Evolutionary conservation across 2,113 vertebrate species (phyloP), one percentile per base, ranked within the genome.

Genomic region (Pongo pygmaeus): DNA sequence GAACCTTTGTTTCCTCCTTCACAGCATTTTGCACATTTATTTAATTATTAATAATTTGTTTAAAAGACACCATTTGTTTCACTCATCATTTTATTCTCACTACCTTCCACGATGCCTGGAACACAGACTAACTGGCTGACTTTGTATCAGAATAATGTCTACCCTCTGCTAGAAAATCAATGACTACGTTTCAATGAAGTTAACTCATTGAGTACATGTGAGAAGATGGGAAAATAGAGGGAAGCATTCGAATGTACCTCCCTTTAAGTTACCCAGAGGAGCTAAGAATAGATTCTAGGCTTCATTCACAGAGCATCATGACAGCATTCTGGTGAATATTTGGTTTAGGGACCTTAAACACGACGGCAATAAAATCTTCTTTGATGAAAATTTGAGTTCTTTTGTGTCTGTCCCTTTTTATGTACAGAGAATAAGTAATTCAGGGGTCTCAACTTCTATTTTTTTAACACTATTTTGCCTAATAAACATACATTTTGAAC

Each of bases 401-500:
- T 81, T 48, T 5, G 64, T 79, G 17, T 46, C 6, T 84, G 3
- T 55, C 48, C 9, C 8, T 80, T 48, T 97, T 78, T 64, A 89
- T n/a, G 72, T 13, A 78, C 5, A 94, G 61, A 90, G 57, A 89
- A 69, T 84, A 77, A 10, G 30, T 80, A 92, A 84, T 74, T 85
- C 48, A 35, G 35, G 17, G 14, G 38, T 46, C 50, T 48, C 23
- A 89, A n/a, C 32, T 84, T 93, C 78, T 78, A 89, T 59, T 83
- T 93, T 72, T 86, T 92, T 50, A 91, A 64, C 8, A 78, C 83
- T 0, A 52, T 93, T 92, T 86, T 86, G 59, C 18, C 61, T 77
- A 86, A 80, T 84, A 94, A 84, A 69, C 55, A 84, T 38, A 35
- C 7, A 87, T 67, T 90, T 95, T 78, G 25, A 84, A 98, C 70